Base-by-base conservation (phyloP, 2,113 vertebrate genomes). In the Clupea harengus region DNA sequence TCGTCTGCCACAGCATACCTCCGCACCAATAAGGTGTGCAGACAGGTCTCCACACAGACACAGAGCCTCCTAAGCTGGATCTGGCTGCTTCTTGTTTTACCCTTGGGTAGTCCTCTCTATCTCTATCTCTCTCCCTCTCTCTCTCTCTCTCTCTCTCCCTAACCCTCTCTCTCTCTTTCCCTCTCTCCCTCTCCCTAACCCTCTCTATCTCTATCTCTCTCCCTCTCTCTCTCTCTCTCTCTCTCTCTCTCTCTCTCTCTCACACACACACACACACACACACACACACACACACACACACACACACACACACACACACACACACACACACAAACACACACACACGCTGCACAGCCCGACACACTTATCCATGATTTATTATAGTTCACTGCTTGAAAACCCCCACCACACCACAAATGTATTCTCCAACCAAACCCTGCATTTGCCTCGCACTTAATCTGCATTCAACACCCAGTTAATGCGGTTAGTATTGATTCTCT, bases 251-350 rank as follows among this genome's bases (percentile, higher is more conserved):
- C 64, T 10, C 50, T 18, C 52, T 52, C 39, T 1, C 39, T 1
- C 39, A 39, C 39, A 39, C 39, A 39, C 39, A 39, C 39, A 39
- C 39, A 39, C 57, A 64, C 57, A 64, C 57, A n/a, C 57, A 64
- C 18, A n/a, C 57, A 64, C 57, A n/a, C 57, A 64, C 57, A n/a
- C 57, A 64, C 57, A 64, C 57, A 64, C 57, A 64, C 57, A n/a
- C 9, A 8, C 60, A 8, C 60, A 64, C 20, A 25, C 60, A 64
- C 60, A 25, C 20, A 11, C 47, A 72, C 64, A 72, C 64, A 25
- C 64, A 72, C 64, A 11, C 64, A 72, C 64, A 72, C 64, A 72
- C 64, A 72, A 25, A 72, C 64, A 72, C 64, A 72, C 64, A 72
- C 64, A 32, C n/a, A 28, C 25, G 28, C 64, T 20, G 22, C 57